Evolutionary conservation across 1,140 invertebrate species (phyloP), one percentile per base, ranked within the genome.

Genomic region (Piezodorus guildinii): DNA sequence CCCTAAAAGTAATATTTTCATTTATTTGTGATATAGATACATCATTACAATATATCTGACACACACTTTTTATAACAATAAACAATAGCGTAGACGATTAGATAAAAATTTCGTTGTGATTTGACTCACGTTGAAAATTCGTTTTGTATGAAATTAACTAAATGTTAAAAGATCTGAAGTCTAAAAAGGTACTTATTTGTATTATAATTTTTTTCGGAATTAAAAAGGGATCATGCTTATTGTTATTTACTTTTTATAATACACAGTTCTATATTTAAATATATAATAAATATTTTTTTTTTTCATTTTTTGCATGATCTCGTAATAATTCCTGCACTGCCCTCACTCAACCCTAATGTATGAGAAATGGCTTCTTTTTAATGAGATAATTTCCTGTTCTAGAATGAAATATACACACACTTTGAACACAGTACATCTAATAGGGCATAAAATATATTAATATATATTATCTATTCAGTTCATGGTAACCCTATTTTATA

Each of bases 401-500:
- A 60, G 34, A 60, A 19, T 60, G 58, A 17, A 60, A 44, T 60
- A 43, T 60, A 39, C 58, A 60, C 58, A 60, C 58, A 60, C 30
- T 60, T 60, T 60, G 58, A 60, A 60, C 58, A 60, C 58, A 43
- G 14, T 60, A 60, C 58, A 60, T 25, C 58, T 60, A 60, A 60
- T 21, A 15, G 58, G 58, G n/a, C n/a, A 44, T 60, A 60, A 60
- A 60, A 60, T 60, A 60, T 60, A 60, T 30, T 30, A 3, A 30
- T 60, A 25, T 34, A 52, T 39, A 39, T 49, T 56, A 17, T 60
- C 30, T 60, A 60, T 60, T 44, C 58, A 60, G 58, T 60, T 34
- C 58, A 60, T 60, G 58, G 58, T 60, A 60, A 60, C 58, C 58
- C 58, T 60, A 60, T 60, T n/a, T 60, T 25, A 56, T 56, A 56